Base-by-base conservation (phyloP, 1,140 invertebrate genomes). In the Kradibia gibbosae region DNA sequence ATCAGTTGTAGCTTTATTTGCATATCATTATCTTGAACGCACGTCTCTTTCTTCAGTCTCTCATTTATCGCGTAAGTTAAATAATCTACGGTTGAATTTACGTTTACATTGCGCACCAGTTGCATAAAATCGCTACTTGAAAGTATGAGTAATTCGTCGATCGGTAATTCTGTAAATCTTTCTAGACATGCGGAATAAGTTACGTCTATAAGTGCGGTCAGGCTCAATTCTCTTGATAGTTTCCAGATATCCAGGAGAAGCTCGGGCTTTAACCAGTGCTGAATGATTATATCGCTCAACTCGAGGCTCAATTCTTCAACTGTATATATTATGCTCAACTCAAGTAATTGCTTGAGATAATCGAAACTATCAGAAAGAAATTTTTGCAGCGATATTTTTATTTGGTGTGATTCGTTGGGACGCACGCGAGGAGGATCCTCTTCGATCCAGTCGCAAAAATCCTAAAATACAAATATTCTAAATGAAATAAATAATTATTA, bases 401-500 rank as follows among this genome's bases (percentile, higher is more conserved):
- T 80, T 45, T 80, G 77, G 15, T 76, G 77, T 0, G 71, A 75
- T 39, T 83, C 82, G 55, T 80, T 55, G 20, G 70, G 81, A 20
- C 57, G 71, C 0, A 71, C n/a, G 22, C 60, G 60, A 2, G 78
- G 55, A 17, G 80, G 34, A 34, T 83, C 81, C 25, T 84, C 77
- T 57, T 85, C 83, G 10, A 83, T 82, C 86, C 86, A 86, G 22
- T 84, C 72, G 50, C 85, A 67, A 55, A 85, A 86, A 80, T 85
- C 79, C 86, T 86, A 10, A n/a, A 82, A 73, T 22, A 1, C 22
- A 78, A 50, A 25, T 20, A 55, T 39, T 42, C 0, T 28, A 55
- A 36, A 62, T 75, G 20, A 42, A 70, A 3, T 45, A 10, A 57
- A 39, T 53, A 53, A 39, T 57, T 10, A 57, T 15, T 39, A 75